A percentile compares a stretch with the other conserved stretches of the same genome.
phyloP scores from a whole-genome alignment of 2,797 vertebrate species.

The Silurus aristotelis region DNA sequence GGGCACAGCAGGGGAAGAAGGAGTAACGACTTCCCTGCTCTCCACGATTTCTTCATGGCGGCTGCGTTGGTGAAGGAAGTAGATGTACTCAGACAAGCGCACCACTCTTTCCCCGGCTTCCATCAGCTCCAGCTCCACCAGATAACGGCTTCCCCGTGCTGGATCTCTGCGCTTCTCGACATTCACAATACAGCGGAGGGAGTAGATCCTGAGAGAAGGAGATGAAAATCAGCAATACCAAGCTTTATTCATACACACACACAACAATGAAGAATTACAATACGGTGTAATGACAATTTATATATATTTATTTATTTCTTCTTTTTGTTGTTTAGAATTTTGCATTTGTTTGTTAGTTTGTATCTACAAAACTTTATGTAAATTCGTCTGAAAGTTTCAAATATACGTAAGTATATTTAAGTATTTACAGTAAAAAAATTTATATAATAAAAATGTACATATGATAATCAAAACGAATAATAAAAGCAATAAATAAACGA shows the following conservation, averaged over 20 bases:
- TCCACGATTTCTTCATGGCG: conserved; percentile 75
- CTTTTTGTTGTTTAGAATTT: neutral
- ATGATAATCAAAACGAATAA: too few relatives aligned
- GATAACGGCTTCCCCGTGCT: conserved; percentile 91
- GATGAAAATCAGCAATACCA: neutral
- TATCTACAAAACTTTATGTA: neutral
- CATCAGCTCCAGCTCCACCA: conserved; percentile 92
- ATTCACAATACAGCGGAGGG: conserved; percentile 50
- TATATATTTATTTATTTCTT: neutral
- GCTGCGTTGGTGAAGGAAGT: conserved; percentile 85
- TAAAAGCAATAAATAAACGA: too few relatives aligned
- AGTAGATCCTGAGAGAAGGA: conserved; percentile 49
- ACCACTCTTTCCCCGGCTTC: conserved; percentile 85
- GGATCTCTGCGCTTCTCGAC: conserved; percentile 96
- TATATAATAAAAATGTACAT: too few relatives aligned
- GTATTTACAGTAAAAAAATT: too few relatives aligned
- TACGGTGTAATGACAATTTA: neutral
- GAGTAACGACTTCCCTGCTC: conserved; percentile 63
- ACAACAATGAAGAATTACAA: neutral
- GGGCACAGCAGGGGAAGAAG: conserved; percentile 58
- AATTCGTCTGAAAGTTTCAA: neutral
- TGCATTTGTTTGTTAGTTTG: neutral
- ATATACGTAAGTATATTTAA: neutral
- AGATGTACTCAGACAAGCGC: conserved; percentile 92
- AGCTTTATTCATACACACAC: neutral